Base-by-base conservation (phyloP, 2,888 invertebrate species). In the Sylvicola fuscatus region DNA sequence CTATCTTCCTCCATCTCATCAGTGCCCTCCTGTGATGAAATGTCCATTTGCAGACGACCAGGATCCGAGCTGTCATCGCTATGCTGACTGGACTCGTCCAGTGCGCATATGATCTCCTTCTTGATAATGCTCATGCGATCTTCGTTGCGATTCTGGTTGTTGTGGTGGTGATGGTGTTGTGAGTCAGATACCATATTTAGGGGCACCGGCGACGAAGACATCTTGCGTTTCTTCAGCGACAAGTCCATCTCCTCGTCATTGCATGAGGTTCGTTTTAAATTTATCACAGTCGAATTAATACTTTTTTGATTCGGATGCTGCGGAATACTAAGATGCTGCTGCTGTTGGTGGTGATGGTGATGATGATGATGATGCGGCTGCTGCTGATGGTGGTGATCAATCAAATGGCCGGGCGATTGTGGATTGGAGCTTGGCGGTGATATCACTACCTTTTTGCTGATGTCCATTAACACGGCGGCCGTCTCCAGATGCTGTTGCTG, bases 11-110 rank as follows among this genome's bases (percentile, higher is more conserved):
- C 21, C 21, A 21, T 6, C 4, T 21, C 21, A 8, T 8, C 8
- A 8, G 21, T 21, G 8, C 21, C 44, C 32, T 48, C 60, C 48
- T 61, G 61, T 27, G 61, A 61, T 53, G 42, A 43, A 33, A 72
- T 72, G 53, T 77, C 77, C 56, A 78, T 77, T 48, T 78, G 77
- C 46, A 79, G 57, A 46, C 78, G 61, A 45, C 75, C 77, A 2
- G 76, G 76, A 59, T 81, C 80, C 1, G 79, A 77, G 43, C 61
- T 66, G 38, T 57, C 57, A 39, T 66, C 66, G 42, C 62, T 60
- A 48, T 49, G 45, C 39, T 49, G 49, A 35, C 42, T 44, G 16
- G 44, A 38, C 35, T 44, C 46, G 14, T 40, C 41, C 12, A 35
- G 30, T 46, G 15, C 21, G 21, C 5, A 21, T 4, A 21, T 21